Percentiles rank a stretch among this genome's conserved stretches.
Evolutionary conservation across 2,113 vertebrate species (phyloP).

Genomic region (Eurystomus gularis): DNA sequence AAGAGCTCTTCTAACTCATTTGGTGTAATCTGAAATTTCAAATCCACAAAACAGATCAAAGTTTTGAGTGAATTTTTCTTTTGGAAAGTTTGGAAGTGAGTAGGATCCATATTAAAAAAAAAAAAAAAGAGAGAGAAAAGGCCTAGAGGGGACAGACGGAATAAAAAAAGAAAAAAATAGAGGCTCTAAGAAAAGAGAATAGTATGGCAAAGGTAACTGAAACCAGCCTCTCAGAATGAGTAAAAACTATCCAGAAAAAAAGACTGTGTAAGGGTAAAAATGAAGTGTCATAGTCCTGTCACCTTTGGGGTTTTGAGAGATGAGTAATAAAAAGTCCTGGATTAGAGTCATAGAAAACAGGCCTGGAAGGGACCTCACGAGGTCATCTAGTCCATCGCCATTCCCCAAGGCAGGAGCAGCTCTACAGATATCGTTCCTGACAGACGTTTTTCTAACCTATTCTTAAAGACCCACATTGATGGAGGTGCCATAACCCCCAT

Average conservation of each 20-base stretch:
- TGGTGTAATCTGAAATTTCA: background rate
- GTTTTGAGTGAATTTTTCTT: background rate
- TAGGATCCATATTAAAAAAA: background rate
- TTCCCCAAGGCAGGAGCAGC: background rate
- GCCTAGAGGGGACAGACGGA: background rate
- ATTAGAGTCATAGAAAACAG: conserved; percentile 7
- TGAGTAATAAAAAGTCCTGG: background rate
- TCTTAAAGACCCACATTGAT: background rate
- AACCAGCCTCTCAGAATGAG: background rate
- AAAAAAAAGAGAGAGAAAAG: background rate
- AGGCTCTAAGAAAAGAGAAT: background rate
- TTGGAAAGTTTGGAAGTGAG: background rate
- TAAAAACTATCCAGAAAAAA: background rate
- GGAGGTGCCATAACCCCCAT: background rate
- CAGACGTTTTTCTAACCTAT: conserved; percentile 8
- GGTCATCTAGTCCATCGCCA: background rate
- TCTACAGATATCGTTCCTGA: background rate
- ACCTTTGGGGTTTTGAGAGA: background rate
- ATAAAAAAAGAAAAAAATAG: background rate
- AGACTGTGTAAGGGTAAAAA: background rate
- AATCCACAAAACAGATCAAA: background rate
- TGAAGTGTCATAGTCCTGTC: background rate
- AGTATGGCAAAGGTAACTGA: background rate
- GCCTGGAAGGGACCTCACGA: background rate
- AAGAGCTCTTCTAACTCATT: background rate